Base-by-base conservation (phyloP, 2,888 invertebrate species). In the Drosophila nr. medialis region DNA sequence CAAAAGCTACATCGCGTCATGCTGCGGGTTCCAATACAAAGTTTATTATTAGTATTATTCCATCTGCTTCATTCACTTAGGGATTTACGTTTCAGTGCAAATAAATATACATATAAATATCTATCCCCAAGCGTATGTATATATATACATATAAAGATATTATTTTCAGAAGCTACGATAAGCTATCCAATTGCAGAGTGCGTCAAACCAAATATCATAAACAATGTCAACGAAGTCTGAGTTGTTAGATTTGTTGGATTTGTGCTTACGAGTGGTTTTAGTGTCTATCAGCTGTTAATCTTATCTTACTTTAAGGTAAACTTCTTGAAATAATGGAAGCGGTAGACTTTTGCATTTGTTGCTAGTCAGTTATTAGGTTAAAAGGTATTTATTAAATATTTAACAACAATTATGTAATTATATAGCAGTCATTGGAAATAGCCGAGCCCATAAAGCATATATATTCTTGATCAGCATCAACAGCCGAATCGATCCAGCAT, bases 21-120 rank as follows among this genome's bases (percentile, higher is more conserved):
- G 71, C 66, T 80, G 77, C 77, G 61, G 78, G 59, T 48, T 51
- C 64, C 75, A 66, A 78, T 73, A 63, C 38, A 42, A 48, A 51
- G 55, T 63, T 54, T 61, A 69, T 69, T 72, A 60, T 69, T 63
- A 63, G 63, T 73, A 69, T 66, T 51, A 29, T 27, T 56, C 34
- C 7, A 4, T 54, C 32, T 49, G 21, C 6, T 21, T 45, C 21
- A 18, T 40, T 29, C 58, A 32, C 18, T 54, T 42, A 50, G n/a
- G 32, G 58, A 61, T 27, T 65, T 76, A 61, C 80, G 76, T 58
- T 64, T 70, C n/a, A 51, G 42, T 21, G 27, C 32, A 55, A 21
- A 36, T 42, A 51, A 21, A 4, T 36, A 36, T 36, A 15, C 7
- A 15, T 36, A 18, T 36, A 36, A 32, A 32, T 32, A 32, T 32